phyloP scores from a whole-genome alignment of 2,113 vertebrate genomes.

The Pedetes capensis region DNA sequence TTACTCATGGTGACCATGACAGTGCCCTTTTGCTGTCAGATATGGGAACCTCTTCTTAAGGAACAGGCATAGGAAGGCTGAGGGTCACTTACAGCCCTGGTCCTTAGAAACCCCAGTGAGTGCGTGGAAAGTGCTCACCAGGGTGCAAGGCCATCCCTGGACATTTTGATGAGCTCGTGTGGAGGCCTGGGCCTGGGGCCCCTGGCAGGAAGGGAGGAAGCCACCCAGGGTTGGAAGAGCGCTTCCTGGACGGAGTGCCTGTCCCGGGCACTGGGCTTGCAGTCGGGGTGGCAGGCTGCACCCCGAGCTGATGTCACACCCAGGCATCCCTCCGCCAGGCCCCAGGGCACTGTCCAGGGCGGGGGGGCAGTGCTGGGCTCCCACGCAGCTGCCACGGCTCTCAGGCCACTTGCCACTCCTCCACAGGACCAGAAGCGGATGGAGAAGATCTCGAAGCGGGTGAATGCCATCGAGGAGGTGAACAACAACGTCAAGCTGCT shows the following conservation, averaged over 20 bases:
- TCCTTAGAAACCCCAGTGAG: neutral
- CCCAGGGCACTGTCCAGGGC: accelerated
- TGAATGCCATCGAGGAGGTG: slow-evolving; percentile 96
- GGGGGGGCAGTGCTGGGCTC: no score
- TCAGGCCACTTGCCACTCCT: neutral
- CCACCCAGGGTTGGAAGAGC: neutral
- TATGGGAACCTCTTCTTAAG: neutral
- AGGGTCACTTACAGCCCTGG: neutral
- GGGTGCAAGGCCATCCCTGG: neutral
- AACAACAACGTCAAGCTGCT: slow-evolving; percentile 95
- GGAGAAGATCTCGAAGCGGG: slow-evolving; percentile 97
- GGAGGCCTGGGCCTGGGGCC: neutral
- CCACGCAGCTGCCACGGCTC: neutral
- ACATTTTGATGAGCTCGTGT: neutral
- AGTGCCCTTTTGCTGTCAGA: neutral
- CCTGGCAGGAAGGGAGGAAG: accelerated
- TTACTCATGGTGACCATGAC: neutral
- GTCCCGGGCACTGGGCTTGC: no score
- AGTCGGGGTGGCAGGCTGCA: neutral
- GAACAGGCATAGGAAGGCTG: neutral
- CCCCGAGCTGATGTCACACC: neutral
- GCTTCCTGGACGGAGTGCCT: neutral
- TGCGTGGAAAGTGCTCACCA: neutral
- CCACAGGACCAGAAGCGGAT: slow-evolving; percentile 95
- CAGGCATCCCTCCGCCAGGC: neutral